Evolutionary conservation across 2,797 vertebrate species (phyloP), one percentile per base, ranked within the genome.

Genomic region (Masticophis lateralis): DNA sequence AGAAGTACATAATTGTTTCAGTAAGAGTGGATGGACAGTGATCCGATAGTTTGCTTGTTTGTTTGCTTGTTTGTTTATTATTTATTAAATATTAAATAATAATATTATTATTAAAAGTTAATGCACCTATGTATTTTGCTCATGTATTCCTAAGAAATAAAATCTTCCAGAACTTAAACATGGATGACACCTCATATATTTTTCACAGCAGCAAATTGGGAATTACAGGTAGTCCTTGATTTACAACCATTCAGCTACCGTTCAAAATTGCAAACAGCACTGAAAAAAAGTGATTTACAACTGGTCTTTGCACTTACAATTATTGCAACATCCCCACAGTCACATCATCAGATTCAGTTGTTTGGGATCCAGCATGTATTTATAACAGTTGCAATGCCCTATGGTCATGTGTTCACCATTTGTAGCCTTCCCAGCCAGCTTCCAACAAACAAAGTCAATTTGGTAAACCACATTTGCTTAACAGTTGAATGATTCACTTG

Each of bases 1-100:
- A 88, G n/a, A n/a, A 88, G 53, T 16, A 43, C 88, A 61, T 13
- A 47, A 25, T 20, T 22, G 11, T 94, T 83, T 90, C 91, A 95
- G 79, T 13, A 13, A 0, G 63, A 83, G 12, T 5, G 9, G 4
- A 89, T 55, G 28, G 57, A 59, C 7, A 28, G 83, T 93, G 66
- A 53, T 57, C 53, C 9, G 27, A 28, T 51, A 16, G 13, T n/a
- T n/a, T n/a, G n/a, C n/a, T n/a, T n/a, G n/a, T n/a, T n/a, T n/a
- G n/a, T n/a, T n/a, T n/a, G n/a, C n/a, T n/a, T n/a, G n/a, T n/a
- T n/a, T n/a, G n/a, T n/a, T n/a, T n/a, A n/a, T n/a, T n/a, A n/a
- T n/a, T n/a, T n/a, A n/a, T n/a, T n/a, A n/a, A n/a, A n/a, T n/a
- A n/a, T n/a, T n/a, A n/a, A n/a, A n/a, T n/a, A n/a, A n/a, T n/a